Base-by-base conservation (phyloP, 1,140 invertebrate genomes). In the Atta texana region DNA sequence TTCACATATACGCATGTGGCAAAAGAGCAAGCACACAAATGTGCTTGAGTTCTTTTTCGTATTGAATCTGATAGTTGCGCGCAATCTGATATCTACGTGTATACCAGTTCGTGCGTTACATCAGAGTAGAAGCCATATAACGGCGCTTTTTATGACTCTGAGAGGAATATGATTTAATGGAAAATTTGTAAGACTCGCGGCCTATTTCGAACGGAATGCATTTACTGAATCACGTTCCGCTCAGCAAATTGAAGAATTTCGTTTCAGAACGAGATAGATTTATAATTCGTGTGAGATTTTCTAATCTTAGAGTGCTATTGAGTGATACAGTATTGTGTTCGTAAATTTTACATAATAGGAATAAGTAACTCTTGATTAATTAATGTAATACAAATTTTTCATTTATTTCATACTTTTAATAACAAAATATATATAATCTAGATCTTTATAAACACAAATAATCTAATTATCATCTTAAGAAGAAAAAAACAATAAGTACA, bases 81-180 rank as follows among this genome's bases (percentile, higher is more conserved):
- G 34, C 69, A 53, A 72, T 74, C 71, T 76, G 55, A 61, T 76
- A 44, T 76, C 6, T 55, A 28, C 18, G n/a, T 14, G 28, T 39
- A 12, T 53, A 21, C 3, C 14, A 66, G 34, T 61, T 28, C n/a
- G 21, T 49, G 44, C 44, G 24, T 75, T 53, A 66, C 21, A 16
- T 78, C 44, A 49, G 18, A 24, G 66, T 39, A 69, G 6, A 24
- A 78, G 24, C 21, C 10, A 44, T 18, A 12, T 72, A 53, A 51
- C 14, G n/a, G 10, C 24, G 24, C 21, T 64, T 49, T 64, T 10
- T 77, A 24, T 34, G 10, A 57, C 12, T 39, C 34, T 2, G 18
- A 31, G 24, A 64, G 39, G 24, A 49, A 49, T n/a, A 64, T 44
- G 18, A 77, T 64, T 34, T 64, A 64, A 63, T 28, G 16, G 14